These are phyloP conservation scores for Tragelaphus buxtoni DNA, from an alignment of 2,113 vertebrate genomes.

Conservation along the genomic window DNA sequence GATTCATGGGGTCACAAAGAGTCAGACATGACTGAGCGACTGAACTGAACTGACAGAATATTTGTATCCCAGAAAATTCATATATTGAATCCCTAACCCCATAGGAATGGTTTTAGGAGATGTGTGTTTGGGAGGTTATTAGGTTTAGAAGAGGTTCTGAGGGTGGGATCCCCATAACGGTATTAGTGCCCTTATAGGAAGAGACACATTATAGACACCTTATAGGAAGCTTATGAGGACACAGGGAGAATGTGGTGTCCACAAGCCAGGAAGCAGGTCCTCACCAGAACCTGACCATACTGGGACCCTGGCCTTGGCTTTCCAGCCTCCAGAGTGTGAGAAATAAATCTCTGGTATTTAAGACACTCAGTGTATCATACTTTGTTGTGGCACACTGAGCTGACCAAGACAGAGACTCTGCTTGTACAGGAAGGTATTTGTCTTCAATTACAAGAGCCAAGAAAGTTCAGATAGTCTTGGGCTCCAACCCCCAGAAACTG, in stretches of 20 bases:
- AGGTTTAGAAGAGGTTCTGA: not conserved
- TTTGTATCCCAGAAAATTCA: not conserved
- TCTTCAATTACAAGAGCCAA: not conserved
- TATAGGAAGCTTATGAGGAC: not conserved
- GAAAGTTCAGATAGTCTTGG: not conserved
- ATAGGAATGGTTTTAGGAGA: not conserved
- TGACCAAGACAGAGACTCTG: not conserved
- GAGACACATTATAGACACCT: not conserved
- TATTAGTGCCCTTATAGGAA: not conserved
- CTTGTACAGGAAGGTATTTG: not conserved
- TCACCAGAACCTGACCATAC: not conserved
- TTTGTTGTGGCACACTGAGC: not conserved
- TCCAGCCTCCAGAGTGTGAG: not conserved
- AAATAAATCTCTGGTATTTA: not conserved
- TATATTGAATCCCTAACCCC: not conserved
- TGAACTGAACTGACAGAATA: not conserved
- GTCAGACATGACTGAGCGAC: accelerated
- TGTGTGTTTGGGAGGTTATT: not conserved
- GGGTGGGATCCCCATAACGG: too few relatives aligned
- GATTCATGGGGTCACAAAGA: too few relatives aligned
- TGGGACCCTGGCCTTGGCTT: not conserved
- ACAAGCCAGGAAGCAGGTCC: not conserved
- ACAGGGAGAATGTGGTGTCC: not conserved
- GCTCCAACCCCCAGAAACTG: not conserved
- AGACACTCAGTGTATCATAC: not conserved